These are phyloP conservation scores for Acrocephalus kingi DNA, from an alignment of 2,113 vertebrate species.

Conservation along the genomic window DNA sequence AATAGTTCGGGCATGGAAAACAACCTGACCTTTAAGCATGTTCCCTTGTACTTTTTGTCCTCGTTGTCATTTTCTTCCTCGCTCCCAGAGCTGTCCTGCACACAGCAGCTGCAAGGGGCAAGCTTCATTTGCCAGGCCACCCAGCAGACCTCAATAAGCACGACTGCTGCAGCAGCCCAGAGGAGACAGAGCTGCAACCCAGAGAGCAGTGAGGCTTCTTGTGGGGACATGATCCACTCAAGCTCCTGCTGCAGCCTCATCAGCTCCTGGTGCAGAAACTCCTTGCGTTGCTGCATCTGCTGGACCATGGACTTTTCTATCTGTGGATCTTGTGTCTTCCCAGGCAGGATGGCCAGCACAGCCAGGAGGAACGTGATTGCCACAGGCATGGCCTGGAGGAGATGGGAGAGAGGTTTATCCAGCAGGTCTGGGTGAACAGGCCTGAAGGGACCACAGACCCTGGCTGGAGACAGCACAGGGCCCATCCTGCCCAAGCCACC, in stretches of 20 bases:
- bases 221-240: accelerated
- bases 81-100: too few species aligned
- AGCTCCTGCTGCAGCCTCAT: accelerated
- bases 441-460: neutral
- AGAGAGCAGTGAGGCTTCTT: neutral
- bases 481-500: neutral
- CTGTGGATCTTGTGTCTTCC: accelerated
- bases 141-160: neutral
- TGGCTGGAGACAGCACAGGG: neutral
- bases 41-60: too few species aligned
- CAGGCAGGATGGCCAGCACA: neutral
- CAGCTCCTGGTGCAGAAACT: neutral
- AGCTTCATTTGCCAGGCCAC: neutral
- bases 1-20: neutral
- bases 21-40: neutral
- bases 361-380: neutral
- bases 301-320: accelerated
- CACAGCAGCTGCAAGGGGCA: accelerated
- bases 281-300: accelerated
- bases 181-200: neutral
- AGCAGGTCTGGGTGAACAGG: neutral
- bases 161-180: neutral
- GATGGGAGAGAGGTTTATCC: neutral
- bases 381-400: neutral
- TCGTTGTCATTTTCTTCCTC: neutral